These are phyloP conservation scores for Nothocercus julius DNA, from an alignment of 2,113 vertebrate genomes.

Conservation along the genomic window DNA sequence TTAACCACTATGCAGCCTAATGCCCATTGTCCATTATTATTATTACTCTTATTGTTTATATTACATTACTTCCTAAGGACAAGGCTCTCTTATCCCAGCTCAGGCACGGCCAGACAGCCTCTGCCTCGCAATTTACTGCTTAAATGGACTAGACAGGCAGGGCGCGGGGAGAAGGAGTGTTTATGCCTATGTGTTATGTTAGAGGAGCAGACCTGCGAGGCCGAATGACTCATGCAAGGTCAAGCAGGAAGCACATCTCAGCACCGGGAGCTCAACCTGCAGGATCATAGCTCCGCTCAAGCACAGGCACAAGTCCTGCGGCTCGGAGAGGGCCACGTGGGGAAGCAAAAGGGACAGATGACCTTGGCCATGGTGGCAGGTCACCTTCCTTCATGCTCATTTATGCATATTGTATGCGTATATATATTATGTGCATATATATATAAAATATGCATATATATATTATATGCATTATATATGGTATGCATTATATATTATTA, in stretches of 20 bases:
- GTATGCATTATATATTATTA: too few species aligned
- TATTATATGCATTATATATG: too few species aligned
- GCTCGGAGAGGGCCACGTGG: too few species aligned
- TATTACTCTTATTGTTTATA: conserved; percentile 68
- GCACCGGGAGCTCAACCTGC: not conserved
- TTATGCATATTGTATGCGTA: too few species aligned
- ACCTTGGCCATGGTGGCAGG: not conserved
- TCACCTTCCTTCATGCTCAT: not conserved
- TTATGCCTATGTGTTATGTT: not conserved
- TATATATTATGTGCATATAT: too few species aligned
- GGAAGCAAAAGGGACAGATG: not conserved
- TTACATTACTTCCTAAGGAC: conserved; percentile 31
- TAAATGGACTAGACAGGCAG: conserved; percentile 49
- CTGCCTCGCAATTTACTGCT: not conserved
- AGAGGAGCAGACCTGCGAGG: not conserved
- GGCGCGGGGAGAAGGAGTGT: not conserved
- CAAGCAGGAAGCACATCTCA: fast-evolving
- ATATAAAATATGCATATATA: too few species aligned
- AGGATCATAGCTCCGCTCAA: not conserved
- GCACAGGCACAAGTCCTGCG: not conserved
- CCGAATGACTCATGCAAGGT: conserved; percentile 29
- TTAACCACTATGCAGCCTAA: conserved; percentile 67
- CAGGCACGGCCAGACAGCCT: conserved; percentile 48
- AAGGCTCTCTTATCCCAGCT: conserved; percentile 53
- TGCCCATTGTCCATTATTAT: conserved; percentile 69